phyloP scores from a whole-genome alignment of 2,888 invertebrate species.

The Thymelicus lineola region DNA sequence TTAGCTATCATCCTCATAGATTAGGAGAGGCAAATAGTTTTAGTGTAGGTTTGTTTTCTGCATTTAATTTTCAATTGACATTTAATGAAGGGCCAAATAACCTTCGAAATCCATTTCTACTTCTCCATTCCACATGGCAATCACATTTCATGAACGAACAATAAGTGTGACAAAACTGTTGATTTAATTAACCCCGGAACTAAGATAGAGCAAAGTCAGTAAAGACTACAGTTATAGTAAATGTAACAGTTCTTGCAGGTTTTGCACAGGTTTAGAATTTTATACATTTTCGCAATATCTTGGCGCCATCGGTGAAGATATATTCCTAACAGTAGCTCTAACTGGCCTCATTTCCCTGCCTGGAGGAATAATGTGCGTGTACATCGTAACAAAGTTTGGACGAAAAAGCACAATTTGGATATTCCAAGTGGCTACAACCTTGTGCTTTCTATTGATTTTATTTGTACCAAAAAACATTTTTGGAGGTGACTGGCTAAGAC shows the following conservation, averaged over 20 bases:
- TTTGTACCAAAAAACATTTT: conserved; percentile 73
- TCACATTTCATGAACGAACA: not conserved
- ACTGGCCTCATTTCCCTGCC: conserved; percentile 83
- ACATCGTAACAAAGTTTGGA: conserved; percentile 76
- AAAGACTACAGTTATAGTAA: not conserved
- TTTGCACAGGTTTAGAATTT: conserved; percentile 83
- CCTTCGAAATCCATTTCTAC: too few species aligned
- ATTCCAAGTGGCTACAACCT: conserved; percentile 75
- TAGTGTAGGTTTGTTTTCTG: too few species aligned
- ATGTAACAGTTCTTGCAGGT: conserved; percentile 68
- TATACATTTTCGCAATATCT: conserved; percentile 86
- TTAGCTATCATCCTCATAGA: too few species aligned
- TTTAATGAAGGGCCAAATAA: too few species aligned
- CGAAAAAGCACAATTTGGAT: conserved; percentile 78
- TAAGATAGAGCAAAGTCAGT: too few species aligned
- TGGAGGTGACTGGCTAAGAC: conserved; percentile 81
- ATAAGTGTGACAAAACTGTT: not conserved
- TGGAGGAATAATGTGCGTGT: conserved; percentile 81
- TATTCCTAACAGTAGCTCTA: conserved; percentile 81
- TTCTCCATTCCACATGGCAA: too few species aligned
- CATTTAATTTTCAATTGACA: too few species aligned
- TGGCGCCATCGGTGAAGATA: conserved; percentile 80
- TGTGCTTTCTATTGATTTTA: conserved; percentile 80
- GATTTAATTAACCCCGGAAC: not conserved
- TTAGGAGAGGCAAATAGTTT: too few species aligned